These are phyloP conservation scores for Mormyrus proboscirostris DNA, from an alignment of 2,797 vertebrate species.

Conservation along the genomic window DNA sequence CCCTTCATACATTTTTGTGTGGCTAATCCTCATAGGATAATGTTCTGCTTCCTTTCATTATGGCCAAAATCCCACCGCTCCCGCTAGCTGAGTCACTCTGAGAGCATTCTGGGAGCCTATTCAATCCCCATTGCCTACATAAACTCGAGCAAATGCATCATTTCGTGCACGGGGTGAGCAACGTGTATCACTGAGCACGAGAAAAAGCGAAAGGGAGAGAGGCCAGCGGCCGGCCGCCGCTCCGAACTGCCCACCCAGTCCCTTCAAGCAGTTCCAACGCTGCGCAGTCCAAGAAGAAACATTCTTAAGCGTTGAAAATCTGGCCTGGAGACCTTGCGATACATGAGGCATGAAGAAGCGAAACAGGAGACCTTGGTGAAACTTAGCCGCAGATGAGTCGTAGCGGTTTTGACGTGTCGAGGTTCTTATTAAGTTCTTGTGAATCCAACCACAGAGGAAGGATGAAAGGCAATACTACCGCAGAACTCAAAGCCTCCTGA, in stretches of 20 bases:
- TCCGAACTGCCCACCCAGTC: neutral
- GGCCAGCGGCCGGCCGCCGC: neutral
- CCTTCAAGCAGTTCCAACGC: neutral
- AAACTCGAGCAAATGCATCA: neutral
- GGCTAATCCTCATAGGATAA: neutral
- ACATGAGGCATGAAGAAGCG: neutral
- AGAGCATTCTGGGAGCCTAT: neutral
- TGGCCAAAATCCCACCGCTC: neutral
- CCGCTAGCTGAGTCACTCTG: neutral
- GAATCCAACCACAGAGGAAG: neutral
- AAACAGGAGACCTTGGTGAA: neutral
- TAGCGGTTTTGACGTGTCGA: neutral
- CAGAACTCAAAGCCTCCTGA: neutral
- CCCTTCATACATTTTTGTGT: neutral
- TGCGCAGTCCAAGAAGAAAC: neutral
- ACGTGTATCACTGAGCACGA: neutral
- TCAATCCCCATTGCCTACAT: neutral
- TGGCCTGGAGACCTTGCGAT: neutral
- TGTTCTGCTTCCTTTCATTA: neutral
- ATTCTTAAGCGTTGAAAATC: neutral
- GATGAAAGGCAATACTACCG: neutral
- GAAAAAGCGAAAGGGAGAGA: neutral
- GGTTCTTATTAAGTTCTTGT: neutral
- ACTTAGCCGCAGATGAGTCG: neutral
- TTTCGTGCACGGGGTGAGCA: neutral